These are phyloP conservation scores for Drosophila paulistorum DNA, from an alignment of 1,140 invertebrate species.

Conservation along the genomic window DNA sequence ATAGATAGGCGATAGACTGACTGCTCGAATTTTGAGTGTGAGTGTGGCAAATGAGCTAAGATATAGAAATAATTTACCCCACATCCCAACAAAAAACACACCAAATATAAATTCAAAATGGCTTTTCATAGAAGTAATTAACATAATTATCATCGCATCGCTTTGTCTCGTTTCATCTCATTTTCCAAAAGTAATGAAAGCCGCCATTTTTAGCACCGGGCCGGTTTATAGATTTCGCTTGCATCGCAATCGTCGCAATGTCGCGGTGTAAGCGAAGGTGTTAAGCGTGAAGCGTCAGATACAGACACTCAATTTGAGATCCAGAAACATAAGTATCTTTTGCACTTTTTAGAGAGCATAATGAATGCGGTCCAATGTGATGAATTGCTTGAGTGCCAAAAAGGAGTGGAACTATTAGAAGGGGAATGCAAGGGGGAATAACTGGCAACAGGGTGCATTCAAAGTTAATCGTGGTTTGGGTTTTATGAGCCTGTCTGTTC, in stretches of 20 bases:
- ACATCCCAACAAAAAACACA: background rate
- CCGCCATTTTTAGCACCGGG: conserved; percentile 60
- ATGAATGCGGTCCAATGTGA: conserved; percentile 75
- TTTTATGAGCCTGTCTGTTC: conserved; percentile 49
- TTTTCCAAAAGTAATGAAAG: conserved; percentile 77
- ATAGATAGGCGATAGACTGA: conserved; percentile 26
- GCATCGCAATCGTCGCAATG: background rate
- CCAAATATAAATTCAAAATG: conserved; percentile 60
- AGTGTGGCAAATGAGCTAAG: conserved; percentile 36
- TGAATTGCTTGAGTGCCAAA: conserved; percentile 53
- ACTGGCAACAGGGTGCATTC: conserved; percentile 32
- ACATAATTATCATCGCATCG: conserved; percentile 68
- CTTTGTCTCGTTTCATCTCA: conserved; percentile 35
- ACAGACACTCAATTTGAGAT: background rate
- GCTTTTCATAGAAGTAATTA: conserved; percentile 66
- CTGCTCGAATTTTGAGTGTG: background rate
- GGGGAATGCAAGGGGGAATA: background rate
- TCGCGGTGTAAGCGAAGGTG: conserved; percentile 69
- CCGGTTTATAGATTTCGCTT: conserved; percentile 57
- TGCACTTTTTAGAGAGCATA: conserved; percentile 76
- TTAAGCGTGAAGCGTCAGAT: conserved; percentile 65
- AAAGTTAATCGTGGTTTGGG: conserved; percentile 70
- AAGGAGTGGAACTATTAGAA: conserved; percentile 19
- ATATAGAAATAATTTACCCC: conserved; percentile 43
- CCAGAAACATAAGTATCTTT: conserved; percentile 40